Conservation (phyloP, 2,797 vertebrate genomes). For the Liparis tanakae region DNA sequence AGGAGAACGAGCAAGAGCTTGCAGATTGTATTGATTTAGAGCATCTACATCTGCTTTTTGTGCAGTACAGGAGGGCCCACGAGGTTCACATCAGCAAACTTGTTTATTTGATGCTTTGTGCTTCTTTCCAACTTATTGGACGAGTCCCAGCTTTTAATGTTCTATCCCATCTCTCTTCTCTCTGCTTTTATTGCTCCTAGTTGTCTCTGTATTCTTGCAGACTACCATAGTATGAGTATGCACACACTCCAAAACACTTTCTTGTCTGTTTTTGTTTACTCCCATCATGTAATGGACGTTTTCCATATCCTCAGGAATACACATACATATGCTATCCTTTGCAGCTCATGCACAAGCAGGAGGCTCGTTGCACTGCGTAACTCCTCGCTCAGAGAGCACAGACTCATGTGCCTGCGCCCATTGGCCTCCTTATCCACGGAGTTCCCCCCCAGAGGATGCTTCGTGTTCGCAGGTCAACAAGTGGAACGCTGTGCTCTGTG, state of each 20-base stretch:
- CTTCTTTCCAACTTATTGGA: conserved; percentile 38
- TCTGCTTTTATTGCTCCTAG: not conserved
- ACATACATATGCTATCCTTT: conserved; percentile 26
- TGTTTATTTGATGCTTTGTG: conserved; percentile 70
- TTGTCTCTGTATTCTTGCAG: conserved; percentile 2
- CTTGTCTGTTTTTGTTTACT: not conserved
- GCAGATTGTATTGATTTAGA: conserved; percentile 81
- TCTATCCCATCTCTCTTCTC: not conserved
- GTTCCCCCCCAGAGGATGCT: conserved; percentile 45
- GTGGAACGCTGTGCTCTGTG: conserved; percentile 40
- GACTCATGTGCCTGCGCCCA: conserved; percentile 53
- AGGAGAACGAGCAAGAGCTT: conserved; percentile 63
- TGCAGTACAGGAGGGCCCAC: conserved; percentile 60
- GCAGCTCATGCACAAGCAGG: conserved; percentile 41
- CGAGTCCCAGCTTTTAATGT: conserved; percentile 40
- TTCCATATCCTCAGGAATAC: conserved; percentile 3
- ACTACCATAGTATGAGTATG: not conserved
- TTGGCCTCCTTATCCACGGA: conserved; percentile 51
- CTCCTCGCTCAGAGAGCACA: conserved; percentile 42
- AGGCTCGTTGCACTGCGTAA: conserved; percentile 32
- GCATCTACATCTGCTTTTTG: conserved; percentile 70
- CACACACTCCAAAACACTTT: not conserved
- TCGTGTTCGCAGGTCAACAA: conserved; percentile 57
- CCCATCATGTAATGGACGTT: conserved; percentile 13
- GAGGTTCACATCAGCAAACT: conserved; percentile 63